A percentile compares a stretch with the other conserved stretches of the same genome.
phyloP scores from a whole-genome alignment of 1,140 invertebrate species.

The Zaprionus gabonicus region DNA sequence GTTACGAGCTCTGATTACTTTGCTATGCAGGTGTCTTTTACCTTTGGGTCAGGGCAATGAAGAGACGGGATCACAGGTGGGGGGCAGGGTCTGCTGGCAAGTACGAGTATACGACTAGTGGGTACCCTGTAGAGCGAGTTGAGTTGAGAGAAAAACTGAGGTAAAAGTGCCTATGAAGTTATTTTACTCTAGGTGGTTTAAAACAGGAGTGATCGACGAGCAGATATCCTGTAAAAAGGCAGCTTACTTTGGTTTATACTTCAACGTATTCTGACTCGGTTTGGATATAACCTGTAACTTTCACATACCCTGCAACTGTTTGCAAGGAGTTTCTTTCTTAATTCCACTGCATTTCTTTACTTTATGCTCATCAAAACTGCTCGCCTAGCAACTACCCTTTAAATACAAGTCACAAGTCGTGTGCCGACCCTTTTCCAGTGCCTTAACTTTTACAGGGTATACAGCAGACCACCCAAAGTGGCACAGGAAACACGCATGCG shows the following conservation, averaged over 20 bases:
- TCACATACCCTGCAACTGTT: too few species aligned
- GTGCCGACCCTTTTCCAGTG: neutral
- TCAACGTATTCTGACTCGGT: too few species aligned
- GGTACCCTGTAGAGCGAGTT: neutral
- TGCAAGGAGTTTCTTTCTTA: too few species aligned
- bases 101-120: neutral
- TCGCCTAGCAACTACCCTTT: too few species aligned
- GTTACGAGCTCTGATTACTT: slow-evolving; percentile 8
- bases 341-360: too few species aligned
- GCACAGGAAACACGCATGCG: slow-evolving; percentile 6
- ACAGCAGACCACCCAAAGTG: slow-evolving; percentile 10
- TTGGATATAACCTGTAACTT: neutral
- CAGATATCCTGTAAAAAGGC: neutral
- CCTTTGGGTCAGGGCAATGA: neutral
- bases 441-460: slow-evolving; percentile 13
- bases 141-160: too few species aligned
- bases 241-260: too few species aligned
- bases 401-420: neutral
- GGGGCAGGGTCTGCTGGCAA: neutral
- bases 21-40: slow-evolving; percentile 4
- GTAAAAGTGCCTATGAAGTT: neutral
- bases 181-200: neutral
- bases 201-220: neutral
- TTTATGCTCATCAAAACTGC: too few species aligned
- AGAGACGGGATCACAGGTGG: neutral